Base-by-base conservation (phyloP, 2,888 invertebrate genomes). In the Eristalis tenax region DNA sequence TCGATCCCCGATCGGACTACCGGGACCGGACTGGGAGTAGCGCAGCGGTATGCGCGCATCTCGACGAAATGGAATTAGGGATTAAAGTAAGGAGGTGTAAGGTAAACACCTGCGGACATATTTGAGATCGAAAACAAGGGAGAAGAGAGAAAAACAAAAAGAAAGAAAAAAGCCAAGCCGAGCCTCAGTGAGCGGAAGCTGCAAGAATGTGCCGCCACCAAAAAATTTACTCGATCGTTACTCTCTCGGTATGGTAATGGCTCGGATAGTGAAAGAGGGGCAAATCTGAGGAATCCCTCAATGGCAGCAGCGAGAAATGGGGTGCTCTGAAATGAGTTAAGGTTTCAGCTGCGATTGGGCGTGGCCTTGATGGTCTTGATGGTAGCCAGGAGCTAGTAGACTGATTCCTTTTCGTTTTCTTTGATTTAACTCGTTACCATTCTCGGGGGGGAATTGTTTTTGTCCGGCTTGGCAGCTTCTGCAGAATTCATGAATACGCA, bases 41-140 rank as follows among this genome's bases (percentile, higher is more conserved):
- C 43, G n/a, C n/a, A 71, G 57, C 56, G 18, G 57, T 57, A 57
- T 70, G 70, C 35, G 28, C n/a, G 56, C 64, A 56, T 40, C 38
- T 56, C 70, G 71, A 38, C 68, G 63, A 66, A 79, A 80, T 35
- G 66, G 61, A 82, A 82, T 82, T 59, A 71, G 64, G 69, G 84
- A 76, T 80, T 80, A 80, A 77, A 76, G 65, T 69, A 80, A 83
- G 70, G 74, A 88, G 77, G 88, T 88, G 84, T 81, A 84, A 88
- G 88, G 80, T 81, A 88, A 88, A 88, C 88, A 88, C 88, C 88
- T 88, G 88, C 84, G 80, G 88, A 88, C 88, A 88, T 76, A 80
- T 73, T 79, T 76, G 57, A 43, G 65, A 65, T 66, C 71, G 22
- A 56, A 18, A 18, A 40, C 38, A 50, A 68, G 26, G 4, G 13